Evolutionary conservation across 2,797 vertebrate species (phyloP).

Genomic region (Enteromius paludinosus): DNA sequence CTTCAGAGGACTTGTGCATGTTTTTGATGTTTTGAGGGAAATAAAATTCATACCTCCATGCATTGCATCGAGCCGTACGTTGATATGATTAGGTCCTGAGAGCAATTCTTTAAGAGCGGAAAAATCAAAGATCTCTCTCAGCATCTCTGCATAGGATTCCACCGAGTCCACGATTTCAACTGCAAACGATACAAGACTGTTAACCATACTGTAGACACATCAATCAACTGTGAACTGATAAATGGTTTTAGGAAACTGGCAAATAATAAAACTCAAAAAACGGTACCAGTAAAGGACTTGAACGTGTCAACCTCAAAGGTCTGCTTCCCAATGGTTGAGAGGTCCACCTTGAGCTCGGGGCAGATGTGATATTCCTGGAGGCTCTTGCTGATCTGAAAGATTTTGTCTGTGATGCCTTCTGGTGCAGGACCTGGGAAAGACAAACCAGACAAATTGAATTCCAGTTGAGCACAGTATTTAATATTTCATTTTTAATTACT

Average conservation of each 20-base stretch:
- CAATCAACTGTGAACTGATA: not conserved
- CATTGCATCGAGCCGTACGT: slow-evolving; percentile 95
- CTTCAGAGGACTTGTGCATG: not conserved
- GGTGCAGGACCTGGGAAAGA: slow-evolving; percentile 88
- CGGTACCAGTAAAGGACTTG: slow-evolving; percentile 91
- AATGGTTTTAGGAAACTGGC: not conserved
- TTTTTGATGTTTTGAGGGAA: not conserved
- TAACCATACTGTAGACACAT: not conserved
- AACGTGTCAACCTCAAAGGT: slow-evolving; percentile 96
- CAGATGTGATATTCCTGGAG: slow-evolving; percentile 95
- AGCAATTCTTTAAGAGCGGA: slow-evolving; percentile 90
- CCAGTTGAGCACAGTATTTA: not conserved
- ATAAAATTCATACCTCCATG: slow-evolving; percentile 86
- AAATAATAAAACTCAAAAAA: not conserved
- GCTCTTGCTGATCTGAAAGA: slow-evolving; percentile 94
- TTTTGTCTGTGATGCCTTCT: slow-evolving; percentile 94
- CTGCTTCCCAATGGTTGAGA: slow-evolving; percentile 90
- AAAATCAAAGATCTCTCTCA: slow-evolving; percentile 95
- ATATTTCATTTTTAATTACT: not conserved
- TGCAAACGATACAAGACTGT: slow-evolving; percentile 62
- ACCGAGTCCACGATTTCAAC: slow-evolving; percentile 98
- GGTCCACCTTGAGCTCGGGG: slow-evolving; percentile 91
- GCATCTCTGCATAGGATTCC: slow-evolving; percentile 92
- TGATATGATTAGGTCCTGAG: slow-evolving; percentile 88
- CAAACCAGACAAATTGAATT: not conserved